Evolutionary conservation across 1,140 invertebrate species (phyloP), one percentile per base, ranked within the genome.

Genomic region (Drosophila pruinosa): DNA sequence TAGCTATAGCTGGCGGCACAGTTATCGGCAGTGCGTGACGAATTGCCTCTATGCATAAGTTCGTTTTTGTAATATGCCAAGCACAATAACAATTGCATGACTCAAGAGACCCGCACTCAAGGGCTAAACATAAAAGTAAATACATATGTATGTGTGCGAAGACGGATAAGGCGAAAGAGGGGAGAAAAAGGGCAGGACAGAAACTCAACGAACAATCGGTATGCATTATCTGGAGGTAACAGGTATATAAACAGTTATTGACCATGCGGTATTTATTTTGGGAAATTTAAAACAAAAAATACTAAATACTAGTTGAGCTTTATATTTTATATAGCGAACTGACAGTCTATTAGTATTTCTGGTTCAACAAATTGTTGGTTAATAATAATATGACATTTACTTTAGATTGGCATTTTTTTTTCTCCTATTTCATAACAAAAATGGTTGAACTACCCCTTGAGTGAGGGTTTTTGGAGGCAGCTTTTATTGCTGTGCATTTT

Each of bases 11-110:
- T n/a, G 17, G 10, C 41, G 56, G 47, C 47, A 38, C 22, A 47
- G 56, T 65, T 58, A 65, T 58, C 24, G 54, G 21, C 19, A n/a
- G 19, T 28, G 43, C 64, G 54, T 67, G 54, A 67, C 64, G 54
- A 65, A 48, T 31, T 45, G 43, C 38, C 45, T 48, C 14, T 22
- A 53, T 63, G 36, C 24, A 47, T 59, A 59, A 47, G 41, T 47
- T 47, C 47, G 36, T 52, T 63, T 52, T 45, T 50, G 17, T 19
- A 24, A 28, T 62, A 50, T 62, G 34, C 45, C 58, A 48, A 61
- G 28, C 41, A 39, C 34, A 15, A 56, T 43, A 43, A 50, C 31
- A 61, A 61, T 61, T 61, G 43, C 58, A 61, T 61, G 45, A 61
- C 43, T 61, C 58, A 61, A 61, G 45, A 36, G 17, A 36, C 43